Conservation (phyloP, 2,888 invertebrate species). For the Amiota minor region DNA sequence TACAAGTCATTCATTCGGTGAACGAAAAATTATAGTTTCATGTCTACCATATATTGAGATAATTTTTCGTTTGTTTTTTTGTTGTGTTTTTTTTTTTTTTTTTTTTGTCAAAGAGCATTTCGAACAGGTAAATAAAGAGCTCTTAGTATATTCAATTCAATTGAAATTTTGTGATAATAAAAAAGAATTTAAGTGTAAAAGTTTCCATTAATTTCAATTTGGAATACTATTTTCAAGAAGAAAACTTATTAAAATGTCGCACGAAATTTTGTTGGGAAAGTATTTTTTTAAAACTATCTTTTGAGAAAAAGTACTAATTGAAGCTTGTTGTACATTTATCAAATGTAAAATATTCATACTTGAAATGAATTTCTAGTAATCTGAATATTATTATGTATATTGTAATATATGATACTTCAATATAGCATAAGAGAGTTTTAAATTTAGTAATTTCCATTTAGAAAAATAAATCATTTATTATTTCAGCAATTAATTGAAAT, state of each 20-base stretch:
- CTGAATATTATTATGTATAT: too few species aligned
- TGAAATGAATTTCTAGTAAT: too few species aligned
- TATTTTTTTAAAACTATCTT: slow-evolving; percentile 43
- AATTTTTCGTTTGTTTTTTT: not conserved
- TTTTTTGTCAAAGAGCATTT: slow-evolving; percentile 5
- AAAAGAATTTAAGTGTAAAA: not conserved
- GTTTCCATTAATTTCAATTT: not conserved
- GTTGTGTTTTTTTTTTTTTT: slow-evolving; percentile 28
- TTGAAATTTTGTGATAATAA: not conserved
- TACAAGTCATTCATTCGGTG: slow-evolving; percentile 22
- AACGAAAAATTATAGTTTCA: slow-evolving; percentile 29
- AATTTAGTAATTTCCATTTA: too few species aligned
- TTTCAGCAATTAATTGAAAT: too few species aligned
- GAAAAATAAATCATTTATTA: too few species aligned
- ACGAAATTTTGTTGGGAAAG: slow-evolving; percentile 55
- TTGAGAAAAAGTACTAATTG: too few species aligned
- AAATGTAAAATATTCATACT: slow-evolving; percentile 26
- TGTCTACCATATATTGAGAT: not conserved
- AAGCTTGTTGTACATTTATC: slow-evolving; percentile 44
- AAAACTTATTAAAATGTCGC: slow-evolving; percentile 58
- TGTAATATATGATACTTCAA: too few species aligned
- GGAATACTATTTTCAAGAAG: slow-evolving; percentile 44
- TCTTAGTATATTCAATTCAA: slow-evolving; percentile 18
- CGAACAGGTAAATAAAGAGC: slow-evolving; percentile 20
- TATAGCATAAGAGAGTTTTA: too few species aligned